Conservation (phyloP, 2,888 invertebrate genomes). For the Cryptophagus acutangulus region DNA sequence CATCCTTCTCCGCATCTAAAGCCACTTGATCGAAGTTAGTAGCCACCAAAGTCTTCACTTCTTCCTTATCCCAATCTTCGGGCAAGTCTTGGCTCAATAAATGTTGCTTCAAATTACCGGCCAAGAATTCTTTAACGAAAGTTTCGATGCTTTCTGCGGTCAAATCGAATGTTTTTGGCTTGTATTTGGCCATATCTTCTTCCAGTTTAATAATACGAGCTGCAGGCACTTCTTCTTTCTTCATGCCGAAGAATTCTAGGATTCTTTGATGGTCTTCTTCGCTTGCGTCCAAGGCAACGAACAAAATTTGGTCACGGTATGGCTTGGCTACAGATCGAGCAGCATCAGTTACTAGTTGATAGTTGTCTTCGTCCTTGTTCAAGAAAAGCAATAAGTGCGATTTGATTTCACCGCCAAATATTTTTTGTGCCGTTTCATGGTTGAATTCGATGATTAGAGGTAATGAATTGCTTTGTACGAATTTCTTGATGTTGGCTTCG, state of each 20-base stretch:
- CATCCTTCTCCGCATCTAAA: slow-evolving; percentile 79
- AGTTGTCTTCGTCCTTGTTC: slow-evolving; percentile 83
- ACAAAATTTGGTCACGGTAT: slow-evolving; percentile 88
- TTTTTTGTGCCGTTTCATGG: slow-evolving; percentile 95
- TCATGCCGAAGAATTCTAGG: slow-evolving; percentile 95
- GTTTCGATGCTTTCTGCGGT: slow-evolving; percentile 62
- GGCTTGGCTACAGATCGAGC: slow-evolving; percentile 80
- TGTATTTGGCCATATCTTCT: slow-evolving; percentile 97
- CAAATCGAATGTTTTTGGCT: slow-evolving; percentile 74
- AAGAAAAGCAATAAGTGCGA: slow-evolving; percentile 94
- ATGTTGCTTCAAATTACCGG: slow-evolving; percentile 92
- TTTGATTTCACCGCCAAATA: slow-evolving; percentile 97
- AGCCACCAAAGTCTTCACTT: slow-evolving; percentile 90
- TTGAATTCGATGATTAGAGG: slow-evolving; percentile 94
- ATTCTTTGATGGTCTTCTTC: slow-evolving; percentile 96
- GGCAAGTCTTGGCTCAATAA: slow-evolving; percentile 90
- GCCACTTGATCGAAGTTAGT: slow-evolving; percentile 94
- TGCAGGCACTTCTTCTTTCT: slow-evolving; percentile 85
- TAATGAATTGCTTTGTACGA: slow-evolving; percentile 77
- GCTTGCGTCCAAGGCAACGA: slow-evolving; percentile 92
- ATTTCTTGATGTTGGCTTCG: slow-evolving; percentile 69
- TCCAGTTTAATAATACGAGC: slow-evolving; percentile 91
- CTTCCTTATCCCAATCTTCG: slow-evolving; percentile 93
- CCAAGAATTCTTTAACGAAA: slow-evolving; percentile 87
- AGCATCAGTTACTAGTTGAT: slow-evolving; percentile 70